phyloP scores from a whole-genome alignment of 2,113 vertebrate species.

The Erythrocebus patas region DNA sequence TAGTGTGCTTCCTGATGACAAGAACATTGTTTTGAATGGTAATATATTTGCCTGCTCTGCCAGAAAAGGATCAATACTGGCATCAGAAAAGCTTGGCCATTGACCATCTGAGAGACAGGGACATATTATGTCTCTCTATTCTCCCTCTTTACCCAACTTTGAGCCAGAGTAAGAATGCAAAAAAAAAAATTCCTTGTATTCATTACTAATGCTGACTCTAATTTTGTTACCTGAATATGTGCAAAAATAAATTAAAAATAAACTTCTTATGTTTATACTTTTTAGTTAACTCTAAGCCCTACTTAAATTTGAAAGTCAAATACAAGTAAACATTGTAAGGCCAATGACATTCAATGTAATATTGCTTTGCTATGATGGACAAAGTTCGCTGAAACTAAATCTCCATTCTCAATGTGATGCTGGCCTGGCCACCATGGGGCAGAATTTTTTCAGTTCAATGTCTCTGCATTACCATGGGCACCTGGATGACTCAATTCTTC shows the following conservation, averaged over 20 bases:
- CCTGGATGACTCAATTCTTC: neutral
- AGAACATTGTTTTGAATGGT: neutral
- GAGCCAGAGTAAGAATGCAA: neutral
- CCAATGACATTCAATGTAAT: neutral
- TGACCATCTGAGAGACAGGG: neutral
- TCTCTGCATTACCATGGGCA: neutral
- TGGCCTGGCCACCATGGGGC: accelerated
- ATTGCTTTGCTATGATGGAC: neutral
- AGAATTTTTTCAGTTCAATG: neutral
- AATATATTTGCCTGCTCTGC: neutral
- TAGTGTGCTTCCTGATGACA: neutral
- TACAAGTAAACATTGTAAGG: neutral
- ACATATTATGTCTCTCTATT: neutral
- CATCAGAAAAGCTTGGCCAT: neutral
- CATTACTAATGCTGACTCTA: neutral
- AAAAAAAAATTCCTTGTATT: neutral
- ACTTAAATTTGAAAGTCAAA: neutral
- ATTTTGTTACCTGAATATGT: neutral
- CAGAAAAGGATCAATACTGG: neutral
- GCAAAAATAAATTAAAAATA: neutral
- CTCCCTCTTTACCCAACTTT: neutral
- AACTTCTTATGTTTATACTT: neutral
- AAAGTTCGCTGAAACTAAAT: neutral
- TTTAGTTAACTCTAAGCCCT: neutral
- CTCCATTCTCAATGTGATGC: neutral